Conservation (phyloP, 1,140 invertebrate genomes). For the Drosophila kepulauana region DNA sequence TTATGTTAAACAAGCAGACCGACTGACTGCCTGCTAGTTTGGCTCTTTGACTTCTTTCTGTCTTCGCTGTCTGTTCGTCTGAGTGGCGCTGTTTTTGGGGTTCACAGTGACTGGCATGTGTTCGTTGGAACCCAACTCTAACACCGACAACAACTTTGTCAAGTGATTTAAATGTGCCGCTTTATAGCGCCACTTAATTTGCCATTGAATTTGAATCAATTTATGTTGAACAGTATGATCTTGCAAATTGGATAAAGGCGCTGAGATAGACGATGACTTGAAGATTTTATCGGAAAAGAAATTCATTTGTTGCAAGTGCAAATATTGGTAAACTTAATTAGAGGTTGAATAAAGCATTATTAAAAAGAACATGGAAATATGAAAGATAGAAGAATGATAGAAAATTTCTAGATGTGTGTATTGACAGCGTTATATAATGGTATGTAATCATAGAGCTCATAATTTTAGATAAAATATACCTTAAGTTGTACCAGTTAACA, state of each 20-base stretch:
- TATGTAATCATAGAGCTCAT: too few species aligned
- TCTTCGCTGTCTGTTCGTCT: constrained; percentile 13
- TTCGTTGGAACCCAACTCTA: constrained; percentile 6
- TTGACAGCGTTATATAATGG: too few species aligned
- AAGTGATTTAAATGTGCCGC: constrained; percentile 76
- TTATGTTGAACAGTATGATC: constrained; percentile 1
- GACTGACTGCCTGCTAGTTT: constrained; percentile 8
- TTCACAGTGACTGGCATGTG: constrained; percentile 35
- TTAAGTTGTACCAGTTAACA: too few species aligned
- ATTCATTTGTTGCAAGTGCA: too few species aligned
- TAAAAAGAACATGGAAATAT: too few species aligned
- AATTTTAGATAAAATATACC: too few species aligned
- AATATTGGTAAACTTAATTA: too few species aligned
- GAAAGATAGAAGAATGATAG: too few species aligned
- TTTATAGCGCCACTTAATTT: constrained; percentile 78
- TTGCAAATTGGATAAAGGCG: not conserved
- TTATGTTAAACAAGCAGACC: constrained; percentile 75
- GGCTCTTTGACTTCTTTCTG: constrained; percentile 26
- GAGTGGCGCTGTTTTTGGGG: constrained; percentile 30
- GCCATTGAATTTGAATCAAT: constrained; percentile 72
- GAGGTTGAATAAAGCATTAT: too few species aligned
- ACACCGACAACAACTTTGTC: constrained; percentile 28
- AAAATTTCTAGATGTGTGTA: too few species aligned
- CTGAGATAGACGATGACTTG: not conserved
- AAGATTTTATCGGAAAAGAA: not conserved